phyloP scores from a whole-genome alignment of 2,888 invertebrate genomes.

The Anodontia alba region DNA sequence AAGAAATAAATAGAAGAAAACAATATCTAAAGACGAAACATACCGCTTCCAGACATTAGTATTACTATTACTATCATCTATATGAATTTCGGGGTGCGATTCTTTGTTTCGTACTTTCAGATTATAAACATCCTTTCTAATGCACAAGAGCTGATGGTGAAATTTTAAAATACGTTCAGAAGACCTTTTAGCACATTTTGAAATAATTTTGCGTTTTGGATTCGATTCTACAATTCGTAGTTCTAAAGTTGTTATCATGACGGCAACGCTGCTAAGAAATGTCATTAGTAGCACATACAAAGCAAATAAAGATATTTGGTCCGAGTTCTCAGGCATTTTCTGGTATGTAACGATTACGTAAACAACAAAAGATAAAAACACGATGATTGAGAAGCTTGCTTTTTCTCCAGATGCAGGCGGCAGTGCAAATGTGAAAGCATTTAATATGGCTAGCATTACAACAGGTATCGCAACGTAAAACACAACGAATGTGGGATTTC shows the following conservation, averaged over 20 bases:
- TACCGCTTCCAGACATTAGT: slow-evolving; percentile 32
- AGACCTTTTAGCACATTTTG: slow-evolving; percentile 23
- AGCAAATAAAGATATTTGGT: slow-evolving; percentile 44
- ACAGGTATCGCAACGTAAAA: slow-evolving; percentile 51
- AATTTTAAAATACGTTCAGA: slow-evolving; percentile 9
- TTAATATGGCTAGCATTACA: slow-evolving; percentile 40
- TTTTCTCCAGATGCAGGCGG: slow-evolving; percentile 46
- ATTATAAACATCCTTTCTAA: no score
- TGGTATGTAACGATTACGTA: slow-evolving; percentile 54
- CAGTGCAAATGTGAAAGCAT: slow-evolving; percentile 45
- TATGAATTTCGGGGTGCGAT: no score
- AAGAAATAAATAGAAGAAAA: slow-evolving; percentile 44
- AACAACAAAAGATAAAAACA: slow-evolving; percentile 54
- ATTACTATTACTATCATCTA: no score
- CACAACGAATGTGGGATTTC: slow-evolving; percentile 44
- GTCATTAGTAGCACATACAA: slow-evolving; percentile 42
- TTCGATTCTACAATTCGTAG: slow-evolving; percentile 31
- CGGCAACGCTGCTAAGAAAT: slow-evolving; percentile 32
- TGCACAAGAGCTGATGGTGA: no score
- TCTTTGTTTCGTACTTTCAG: no score
- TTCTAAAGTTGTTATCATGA: slow-evolving; percentile 46
- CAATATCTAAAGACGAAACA: slow-evolving; percentile 48
- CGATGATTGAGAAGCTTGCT: slow-evolving; percentile 41
- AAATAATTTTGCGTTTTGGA: slow-evolving; percentile 24
- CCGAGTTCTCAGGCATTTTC: slow-evolving; percentile 55